phyloP scores from a whole-genome alignment of 1,140 invertebrate genomes.

The Listronotus oregonensis region DNA sequence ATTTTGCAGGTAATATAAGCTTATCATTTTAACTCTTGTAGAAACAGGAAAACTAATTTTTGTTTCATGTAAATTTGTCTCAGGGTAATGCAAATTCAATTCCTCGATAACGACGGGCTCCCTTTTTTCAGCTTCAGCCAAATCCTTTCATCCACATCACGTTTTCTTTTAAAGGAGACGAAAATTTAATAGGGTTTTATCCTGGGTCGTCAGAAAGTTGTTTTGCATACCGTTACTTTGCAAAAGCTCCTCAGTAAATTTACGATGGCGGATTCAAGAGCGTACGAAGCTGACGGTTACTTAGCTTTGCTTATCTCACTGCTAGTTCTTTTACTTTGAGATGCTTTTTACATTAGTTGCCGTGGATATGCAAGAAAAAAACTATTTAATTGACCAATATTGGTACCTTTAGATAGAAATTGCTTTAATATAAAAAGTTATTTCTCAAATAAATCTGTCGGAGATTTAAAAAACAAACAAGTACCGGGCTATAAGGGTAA shows the following conservation, averaged over 20 bases:
- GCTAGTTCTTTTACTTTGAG: neutral
- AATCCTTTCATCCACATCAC: slow-evolving; percentile 30
- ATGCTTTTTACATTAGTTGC: neutral
- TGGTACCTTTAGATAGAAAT: too few relatives aligned
- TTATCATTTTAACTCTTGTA: too few relatives aligned
- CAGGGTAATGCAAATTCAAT: slow-evolving; percentile 24
- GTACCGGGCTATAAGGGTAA: too few relatives aligned
- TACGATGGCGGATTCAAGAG: slow-evolving; percentile 5
- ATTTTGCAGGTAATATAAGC: too few relatives aligned
- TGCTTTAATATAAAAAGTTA: too few relatives aligned
- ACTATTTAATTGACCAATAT: too few relatives aligned
- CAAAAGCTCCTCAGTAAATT: slow-evolving; percentile 25
- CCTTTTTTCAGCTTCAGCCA: slow-evolving; percentile 20
- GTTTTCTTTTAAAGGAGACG: slow-evolving; percentile 28
- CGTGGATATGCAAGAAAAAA: too few relatives aligned
- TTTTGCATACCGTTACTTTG: slow-evolving; percentile 24
- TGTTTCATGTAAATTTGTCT: slow-evolving; percentile 24
- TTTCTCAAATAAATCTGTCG: too few relatives aligned
- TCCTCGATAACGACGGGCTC: slow-evolving; percentile 16
- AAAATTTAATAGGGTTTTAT: slow-evolving; percentile 29
- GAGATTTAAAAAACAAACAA: too few relatives aligned
- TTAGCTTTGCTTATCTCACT: slow-evolving; percentile 7
- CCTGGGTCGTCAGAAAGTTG: slow-evolving; percentile 19
- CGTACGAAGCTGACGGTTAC: slow-evolving; percentile 9
- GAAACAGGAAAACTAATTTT: slow-evolving; percentile 14